Evolutionary conservation across 2,113 vertebrate species (phyloP).

Genomic region (Junco hyemalis): DNA sequence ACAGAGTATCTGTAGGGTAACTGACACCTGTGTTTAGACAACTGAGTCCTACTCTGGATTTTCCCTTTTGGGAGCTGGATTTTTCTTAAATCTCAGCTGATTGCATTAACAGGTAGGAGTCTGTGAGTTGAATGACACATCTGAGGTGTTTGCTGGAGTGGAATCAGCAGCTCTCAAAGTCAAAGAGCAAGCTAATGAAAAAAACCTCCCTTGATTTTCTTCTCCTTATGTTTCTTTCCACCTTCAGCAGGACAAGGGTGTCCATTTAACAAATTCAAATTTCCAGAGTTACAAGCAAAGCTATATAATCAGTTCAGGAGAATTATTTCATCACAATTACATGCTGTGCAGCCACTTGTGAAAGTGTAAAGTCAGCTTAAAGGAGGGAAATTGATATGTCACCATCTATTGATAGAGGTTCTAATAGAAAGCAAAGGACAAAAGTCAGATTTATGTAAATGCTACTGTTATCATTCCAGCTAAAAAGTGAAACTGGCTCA

Average conservation of each 20-base stretch:
- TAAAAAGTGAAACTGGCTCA: constrained; percentile 26
- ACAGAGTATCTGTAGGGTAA: background rate
- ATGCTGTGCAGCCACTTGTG: constrained; percentile 70
- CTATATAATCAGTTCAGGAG: constrained; percentile 38
- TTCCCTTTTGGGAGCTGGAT: background rate
- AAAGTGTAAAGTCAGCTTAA: constrained; percentile 70
- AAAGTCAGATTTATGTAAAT: constrained; percentile 74
- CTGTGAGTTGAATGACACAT: background rate
- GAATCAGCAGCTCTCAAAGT: background rate
- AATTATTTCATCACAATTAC: constrained; percentile 71
- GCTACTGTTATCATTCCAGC: background rate
- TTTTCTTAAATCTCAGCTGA: background rate
- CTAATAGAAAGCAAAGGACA: constrained; percentile 48
- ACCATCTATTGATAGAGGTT: constrained; percentile 60
- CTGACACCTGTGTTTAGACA: background rate
- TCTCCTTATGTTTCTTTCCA: background rate
- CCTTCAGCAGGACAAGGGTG: background rate
- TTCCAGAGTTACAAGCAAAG: background rate
- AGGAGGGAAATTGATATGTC: constrained; percentile 70
- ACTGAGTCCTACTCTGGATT: background rate
- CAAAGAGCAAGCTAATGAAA: background rate
- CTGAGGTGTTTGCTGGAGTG: background rate
- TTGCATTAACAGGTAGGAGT: background rate
- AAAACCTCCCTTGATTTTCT: background rate
- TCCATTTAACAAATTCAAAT: constrained; percentile 37